Base-by-base conservation (phyloP, 2,113 vertebrate species). In the Oryzias curvinotus region DNA sequence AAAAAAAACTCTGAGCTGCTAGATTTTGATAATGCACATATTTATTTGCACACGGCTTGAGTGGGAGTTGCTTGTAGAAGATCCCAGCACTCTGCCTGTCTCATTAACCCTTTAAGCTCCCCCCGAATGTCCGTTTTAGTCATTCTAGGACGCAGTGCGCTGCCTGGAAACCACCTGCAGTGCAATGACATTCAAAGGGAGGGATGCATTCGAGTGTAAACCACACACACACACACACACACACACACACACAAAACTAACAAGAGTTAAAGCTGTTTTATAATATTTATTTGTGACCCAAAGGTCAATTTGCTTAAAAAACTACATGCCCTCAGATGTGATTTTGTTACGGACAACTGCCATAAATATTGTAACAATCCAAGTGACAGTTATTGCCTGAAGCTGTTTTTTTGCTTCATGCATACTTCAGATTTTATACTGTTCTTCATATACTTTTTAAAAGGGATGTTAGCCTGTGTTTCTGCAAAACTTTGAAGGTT, bases 151-250 rank as follows among this genome's bases (percentile, higher is more conserved):
- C 84, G 59, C 52, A 42, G 23, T 50, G 57, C 10, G 75, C 68
- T 75, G 57, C 59, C 41, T 71, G 87, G 85, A 90, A 88, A 88
- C 77, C 85, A 86, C 89, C 85, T 84, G 71, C 26, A 70, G 65
- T 7, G 54, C 52, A 60, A 23, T 65, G 26, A 43, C 16, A 47
- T 62, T 53, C 45, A 55, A 26, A 50, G 4, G 52, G 15, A 78
- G 58, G 65, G 62, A 79, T 67, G 62, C 15, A 61, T 50, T 41
- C 48, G 25, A 75, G 66, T 52, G 49, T 58, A 55, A 82, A 74
- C 28, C 43, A 3, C 14, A 36, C 10, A 36, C 7, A 36, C 8
- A 36, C 8, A 28, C 21, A 23, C 7, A 57, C 43, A 3, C 14
- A 36, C 10, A 36, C 7, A 36, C 8, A 36, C 8, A 28, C 21